Evolutionary conservation across 1,140 invertebrate genomes (phyloP), one percentile per base, ranked within the genome.

Genomic region (Polypedilum pembai): DNA sequence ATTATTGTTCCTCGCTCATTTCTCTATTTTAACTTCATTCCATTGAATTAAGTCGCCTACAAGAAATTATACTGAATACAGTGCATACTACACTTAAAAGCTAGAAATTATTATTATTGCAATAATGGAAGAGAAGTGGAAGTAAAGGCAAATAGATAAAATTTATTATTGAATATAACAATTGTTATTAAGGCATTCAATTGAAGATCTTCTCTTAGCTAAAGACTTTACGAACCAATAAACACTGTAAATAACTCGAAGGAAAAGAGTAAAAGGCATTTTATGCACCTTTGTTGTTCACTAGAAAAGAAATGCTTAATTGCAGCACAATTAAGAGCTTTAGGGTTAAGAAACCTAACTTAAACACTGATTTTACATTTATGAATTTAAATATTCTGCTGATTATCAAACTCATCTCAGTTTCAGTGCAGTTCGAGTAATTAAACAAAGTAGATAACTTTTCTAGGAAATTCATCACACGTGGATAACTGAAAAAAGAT

Each of bases 91-190:
- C 45, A 56, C 15, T 56, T 56, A n/a, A 56, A 56, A 56, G 45
- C 12, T 15, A 12, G n/a, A 56, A 56, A 56, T 56, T 56, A 56
- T 56, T 12, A n/a, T n/a, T 56, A 56, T 4, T n/a, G n/a, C 45
- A 56, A 15, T n/a, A 56, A 45, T 12, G 41, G 15, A 45, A 45
- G 41, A 8, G 8, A 45, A 45, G 15, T 45, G 8, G 15, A 45
- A 45, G 15, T 45, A 45, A 45, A 56, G 45, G 45, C 45, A 56
- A 56, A 56, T 56, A 56, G 45, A 56, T 56, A 56, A 56, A 56
- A 56, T 56, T 56, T 56, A 56, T 56, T 56, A 56, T 56, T 56
- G 45, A 56, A 56, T 56, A 56, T 56, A 56, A 56, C 45, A 56
- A 56, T 56, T 56, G 45, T 56, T 56, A 56, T 56, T 56, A 56